Conservation (phyloP, 2,797 vertebrate species). For the Cuculus canorus region DNA sequence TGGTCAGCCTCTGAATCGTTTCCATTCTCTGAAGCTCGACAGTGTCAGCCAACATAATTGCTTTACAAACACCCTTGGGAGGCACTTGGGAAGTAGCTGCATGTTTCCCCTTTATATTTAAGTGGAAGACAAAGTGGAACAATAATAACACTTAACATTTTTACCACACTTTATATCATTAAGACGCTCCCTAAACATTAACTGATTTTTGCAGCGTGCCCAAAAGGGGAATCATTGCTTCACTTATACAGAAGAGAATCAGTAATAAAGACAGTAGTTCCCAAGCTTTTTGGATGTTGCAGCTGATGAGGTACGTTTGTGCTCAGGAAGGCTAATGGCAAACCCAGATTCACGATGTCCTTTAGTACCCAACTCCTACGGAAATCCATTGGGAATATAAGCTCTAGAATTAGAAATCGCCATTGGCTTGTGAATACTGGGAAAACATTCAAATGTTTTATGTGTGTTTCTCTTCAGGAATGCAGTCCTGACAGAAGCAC, state of each 20-base stretch:
- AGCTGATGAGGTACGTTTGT: background rate
- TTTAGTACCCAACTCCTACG: background rate
- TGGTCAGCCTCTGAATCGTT: slow-evolving; percentile 42
- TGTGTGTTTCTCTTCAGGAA: background rate
- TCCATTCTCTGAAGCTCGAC: slow-evolving; percentile 34
- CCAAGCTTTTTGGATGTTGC: background rate
- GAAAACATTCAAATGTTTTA: background rate
- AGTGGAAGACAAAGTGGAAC: slow-evolving; percentile 57
- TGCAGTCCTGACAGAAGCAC: fast-evolving
- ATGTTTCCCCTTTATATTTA: slow-evolving; percentile 8
- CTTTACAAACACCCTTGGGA: slow-evolving; percentile 64
- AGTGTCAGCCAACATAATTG: slow-evolving; percentile 47
- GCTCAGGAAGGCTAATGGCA: background rate
- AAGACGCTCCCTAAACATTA: background rate
- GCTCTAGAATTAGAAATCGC: background rate
- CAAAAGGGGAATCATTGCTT: slow-evolving; percentile 9
- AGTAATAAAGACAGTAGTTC: background rate
- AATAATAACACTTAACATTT: slow-evolving; percentile 63
- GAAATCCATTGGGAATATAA: background rate
- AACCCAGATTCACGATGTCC: background rate
- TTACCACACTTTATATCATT: slow-evolving; percentile 20
- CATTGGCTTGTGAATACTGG: background rate
- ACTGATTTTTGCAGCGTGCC: background rate
- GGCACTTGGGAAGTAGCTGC: slow-evolving; percentile 52
- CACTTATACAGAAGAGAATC: background rate